Evolutionary conservation across 2,888 invertebrate species (phyloP).

Genomic region (Helicoverpa assulta): DNA sequence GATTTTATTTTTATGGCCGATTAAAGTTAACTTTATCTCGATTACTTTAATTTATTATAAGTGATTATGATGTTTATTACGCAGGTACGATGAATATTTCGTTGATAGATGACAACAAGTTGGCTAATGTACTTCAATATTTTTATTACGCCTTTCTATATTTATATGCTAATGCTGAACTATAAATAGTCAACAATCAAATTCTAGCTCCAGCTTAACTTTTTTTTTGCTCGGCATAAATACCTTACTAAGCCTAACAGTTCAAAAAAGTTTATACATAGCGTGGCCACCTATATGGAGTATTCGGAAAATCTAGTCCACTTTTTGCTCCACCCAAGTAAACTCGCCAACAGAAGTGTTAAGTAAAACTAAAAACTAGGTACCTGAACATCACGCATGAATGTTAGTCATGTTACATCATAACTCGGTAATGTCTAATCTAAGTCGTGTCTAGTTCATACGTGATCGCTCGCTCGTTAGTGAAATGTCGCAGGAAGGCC

Average conservation of each 20-base stretch:
- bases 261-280: not conserved
- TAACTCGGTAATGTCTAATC: conserved; percentile 10
- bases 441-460: conserved; percentile 34
- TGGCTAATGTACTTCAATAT: not conserved
- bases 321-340: conserved; percentile 21
- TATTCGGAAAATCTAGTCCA: conserved; percentile 40
- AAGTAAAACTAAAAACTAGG: not conserved
- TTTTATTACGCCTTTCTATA: no score
- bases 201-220: no score
- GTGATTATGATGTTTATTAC: conserved; percentile 5
- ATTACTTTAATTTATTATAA: conserved; percentile 21
- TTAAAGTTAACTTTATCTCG: conserved; percentile 27
- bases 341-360: conserved; percentile 15
- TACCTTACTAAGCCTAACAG: no score
- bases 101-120: not conserved
- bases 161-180: no score
- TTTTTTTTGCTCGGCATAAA: not conserved
- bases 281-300: conserved; percentile 15
- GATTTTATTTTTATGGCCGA: conserved; percentile 30
- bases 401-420: conserved; percentile 6
- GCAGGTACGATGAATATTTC: not conserved
- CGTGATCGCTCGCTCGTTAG: conserved; percentile 40
- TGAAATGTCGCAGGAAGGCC: conserved; percentile 62
- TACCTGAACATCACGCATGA: not conserved
- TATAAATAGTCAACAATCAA: no score